Base-by-base conservation (phyloP, 2,888 invertebrate species). In the Drosophila prolongata region DNA sequence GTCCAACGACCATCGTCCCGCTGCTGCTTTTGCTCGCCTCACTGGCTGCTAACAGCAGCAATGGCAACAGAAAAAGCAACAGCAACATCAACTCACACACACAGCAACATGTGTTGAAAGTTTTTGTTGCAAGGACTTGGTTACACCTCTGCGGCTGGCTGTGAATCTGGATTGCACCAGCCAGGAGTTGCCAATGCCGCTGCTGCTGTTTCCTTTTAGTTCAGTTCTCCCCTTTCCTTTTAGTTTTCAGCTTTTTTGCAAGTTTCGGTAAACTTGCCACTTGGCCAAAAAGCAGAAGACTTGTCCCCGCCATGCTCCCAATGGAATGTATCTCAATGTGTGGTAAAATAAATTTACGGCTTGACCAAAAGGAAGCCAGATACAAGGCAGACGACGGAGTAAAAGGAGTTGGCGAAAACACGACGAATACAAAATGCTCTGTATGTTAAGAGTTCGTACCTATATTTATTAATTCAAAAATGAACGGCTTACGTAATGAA, bases 331-430 rank as follows among this genome's bases (percentile, higher is more conserved):
- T 62, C 64, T 56, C 74, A 65, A 78, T 73, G 75, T 80, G 75
- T 80, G 75, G 70, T 77, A 69, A 75, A 52, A 80, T 80, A 80
- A 70, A 76, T 79, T 72, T 75, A 66, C 61, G 69, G 77, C 77
- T 70, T 75, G 67, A 47, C 60, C 69, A 72, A 54, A 50, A 55
- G 49, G 44, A 47, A 52, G 52, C 50, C 30, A 40, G 16, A 37
- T 40, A 11, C 35, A 35, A 52, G 38, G 14, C 37, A 38, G 16
- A n/a, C 11, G 11, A 16, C 53, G 10, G 2, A 16, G 10, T 1
- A 27, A n/a, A 9, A 6, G 13, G 9, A 38, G 19, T 6, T 10
- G 1, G 6, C 2, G 4, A 2, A 5, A n/a, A 13, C 6, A 35
- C 24, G 13, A 35, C 53, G 52, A 53, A 35, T 11, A 16, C 2